These are phyloP conservation scores for Schmidtea mediterranea DNA, from an alignment of 1,140 invertebrate species.

Conservation along the genomic window DNA sequence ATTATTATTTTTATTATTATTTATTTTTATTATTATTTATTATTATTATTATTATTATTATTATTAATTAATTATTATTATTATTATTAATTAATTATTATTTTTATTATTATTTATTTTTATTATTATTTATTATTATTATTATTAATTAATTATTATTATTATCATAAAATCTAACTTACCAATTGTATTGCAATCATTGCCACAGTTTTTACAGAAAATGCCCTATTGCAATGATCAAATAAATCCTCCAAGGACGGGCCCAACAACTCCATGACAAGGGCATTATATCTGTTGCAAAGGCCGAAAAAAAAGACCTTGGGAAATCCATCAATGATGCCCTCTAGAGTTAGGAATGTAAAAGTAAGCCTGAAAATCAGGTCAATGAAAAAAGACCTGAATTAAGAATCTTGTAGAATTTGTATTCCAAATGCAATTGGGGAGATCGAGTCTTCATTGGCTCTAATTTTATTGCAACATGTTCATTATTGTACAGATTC, in stretches of 20 bases:
- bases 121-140: not conserved
- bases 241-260: conserved; percentile 96
- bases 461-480: conserved; percentile 95
- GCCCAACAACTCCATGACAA: conserved; percentile 95
- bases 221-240: conserved; percentile 88
- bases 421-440: conserved; percentile 97
- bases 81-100: not conserved
- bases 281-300: conserved; percentile 94
- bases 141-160: not conserved
- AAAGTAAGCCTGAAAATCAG: too few species aligned
- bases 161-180: conserved; percentile 30
- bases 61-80: too few species aligned
- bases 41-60: conserved; percentile 3
- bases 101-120: not conserved
- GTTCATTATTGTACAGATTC: conserved; percentile 99
- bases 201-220: conserved; percentile 87
- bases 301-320: conserved; percentile 97
- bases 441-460: conserved; percentile 90
- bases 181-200: conserved; percentile 94
- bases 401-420: conserved; percentile 98
- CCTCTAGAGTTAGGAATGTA: too few species aligned
- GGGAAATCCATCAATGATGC: conserved; percentile 62
- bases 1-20: not conserved
- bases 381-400: conserved; percentile 28
- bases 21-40: not conserved